Percentiles rank a stretch among this genome's conserved stretches.
phyloP scores from a whole-genome alignment of 2,797 vertebrate species.

The Agapornis canus region DNA sequence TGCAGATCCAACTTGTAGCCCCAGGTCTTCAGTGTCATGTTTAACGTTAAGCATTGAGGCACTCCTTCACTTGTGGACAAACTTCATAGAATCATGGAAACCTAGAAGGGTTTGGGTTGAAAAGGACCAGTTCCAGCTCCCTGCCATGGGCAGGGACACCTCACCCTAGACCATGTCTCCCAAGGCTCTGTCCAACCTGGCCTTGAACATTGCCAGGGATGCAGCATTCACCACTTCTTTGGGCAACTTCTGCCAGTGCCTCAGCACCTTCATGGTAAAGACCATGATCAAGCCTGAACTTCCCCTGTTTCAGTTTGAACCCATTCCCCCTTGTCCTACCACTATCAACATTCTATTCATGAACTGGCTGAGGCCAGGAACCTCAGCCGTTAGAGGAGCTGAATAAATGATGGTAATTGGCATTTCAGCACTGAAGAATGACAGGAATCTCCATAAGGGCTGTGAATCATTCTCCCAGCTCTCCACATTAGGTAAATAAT shows the following conservation, averaged over 20 bases:
- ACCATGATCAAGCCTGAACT: not conserved
- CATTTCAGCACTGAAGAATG: not conserved
- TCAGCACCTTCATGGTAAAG: not conserved
- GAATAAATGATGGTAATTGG: not conserved
- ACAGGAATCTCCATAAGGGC: not conserved
- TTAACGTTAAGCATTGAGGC: rapidly evolving
- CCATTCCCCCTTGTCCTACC: not conserved
- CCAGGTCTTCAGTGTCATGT: no score
- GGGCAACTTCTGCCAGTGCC: not conserved
- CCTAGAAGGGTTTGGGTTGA: not conserved
- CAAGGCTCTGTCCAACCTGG: not conserved
- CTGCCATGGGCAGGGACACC: not conserved
- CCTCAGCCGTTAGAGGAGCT: not conserved
- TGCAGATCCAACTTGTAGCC: rapidly evolving
- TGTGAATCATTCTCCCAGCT: not conserved
- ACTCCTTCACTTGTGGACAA: not conserved
- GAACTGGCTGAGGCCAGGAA: not conserved
- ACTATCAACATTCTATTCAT: rapidly evolving
- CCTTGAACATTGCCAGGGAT: not conserved
- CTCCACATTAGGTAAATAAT: not conserved
- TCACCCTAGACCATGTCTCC: not conserved
- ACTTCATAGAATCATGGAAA: not conserved
- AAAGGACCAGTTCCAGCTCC: not conserved
- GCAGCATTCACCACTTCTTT: not conserved
- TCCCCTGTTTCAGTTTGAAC: not conserved